Evolutionary conservation across 2,113 vertebrate species (phyloP).

Genomic region (Brachypteracias leptosomus): DNA sequence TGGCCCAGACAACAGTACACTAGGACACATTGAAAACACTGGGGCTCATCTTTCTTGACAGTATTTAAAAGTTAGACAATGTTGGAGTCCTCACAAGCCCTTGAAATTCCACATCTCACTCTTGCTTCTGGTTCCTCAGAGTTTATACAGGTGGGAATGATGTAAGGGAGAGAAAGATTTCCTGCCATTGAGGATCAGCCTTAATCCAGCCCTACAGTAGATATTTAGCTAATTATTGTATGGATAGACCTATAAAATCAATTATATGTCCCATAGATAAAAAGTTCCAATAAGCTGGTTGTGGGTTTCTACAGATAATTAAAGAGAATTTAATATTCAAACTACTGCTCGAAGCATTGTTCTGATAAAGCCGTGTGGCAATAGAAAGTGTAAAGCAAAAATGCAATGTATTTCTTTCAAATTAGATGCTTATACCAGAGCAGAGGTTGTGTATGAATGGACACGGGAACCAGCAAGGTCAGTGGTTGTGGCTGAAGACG

Average conservation of each 20-base stretch:
- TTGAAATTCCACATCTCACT: background rate
- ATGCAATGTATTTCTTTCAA: background rate
- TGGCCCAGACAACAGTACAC: background rate
- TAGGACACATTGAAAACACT: background rate
- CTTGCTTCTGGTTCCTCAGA: background rate
- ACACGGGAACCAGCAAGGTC: constrained; percentile 91
- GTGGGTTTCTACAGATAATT: background rate
- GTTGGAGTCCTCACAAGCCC: background rate
- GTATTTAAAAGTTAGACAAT: background rate
- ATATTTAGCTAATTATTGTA: background rate
- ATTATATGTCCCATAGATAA: background rate
- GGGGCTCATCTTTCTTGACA: background rate
- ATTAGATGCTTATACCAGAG: constrained; percentile 94
- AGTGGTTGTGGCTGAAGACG: constrained; percentile 96
- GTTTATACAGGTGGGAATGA: background rate
- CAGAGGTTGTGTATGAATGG: constrained; percentile 97
- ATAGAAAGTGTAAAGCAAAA: background rate
- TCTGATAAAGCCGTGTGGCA: background rate
- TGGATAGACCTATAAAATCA: background rate
- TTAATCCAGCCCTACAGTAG: background rate
- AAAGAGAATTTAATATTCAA: background rate
- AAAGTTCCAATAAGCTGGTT: background rate
- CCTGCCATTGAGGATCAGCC: background rate
- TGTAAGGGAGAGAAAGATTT: background rate
- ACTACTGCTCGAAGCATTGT: background rate